phyloP scores from a whole-genome alignment of 2,797 vertebrate genomes.

The Chelmon rostratus region DNA sequence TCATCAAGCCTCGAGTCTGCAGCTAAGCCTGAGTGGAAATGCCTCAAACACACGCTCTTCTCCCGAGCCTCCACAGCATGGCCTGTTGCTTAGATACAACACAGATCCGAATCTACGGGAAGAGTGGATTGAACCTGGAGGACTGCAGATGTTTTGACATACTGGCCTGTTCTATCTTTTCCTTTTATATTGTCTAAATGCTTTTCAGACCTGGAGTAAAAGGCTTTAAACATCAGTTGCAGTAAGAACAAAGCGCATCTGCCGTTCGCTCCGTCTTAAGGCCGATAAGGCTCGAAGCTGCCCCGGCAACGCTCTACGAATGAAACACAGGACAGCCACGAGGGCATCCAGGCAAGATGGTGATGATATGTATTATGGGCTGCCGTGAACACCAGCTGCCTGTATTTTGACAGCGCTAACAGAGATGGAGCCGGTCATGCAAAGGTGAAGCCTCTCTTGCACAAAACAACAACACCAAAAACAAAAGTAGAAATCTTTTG shows the following conservation, averaged over 20 bases:
- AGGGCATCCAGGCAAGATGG: slow-evolving; percentile 20
- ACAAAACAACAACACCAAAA: slow-evolving; percentile 31
- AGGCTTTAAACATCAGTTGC: slow-evolving; percentile 10
- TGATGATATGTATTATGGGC: slow-evolving; percentile 37
- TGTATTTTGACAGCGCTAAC: slow-evolving; percentile 40
- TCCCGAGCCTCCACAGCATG: slow-evolving; percentile 28
- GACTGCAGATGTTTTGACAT: slow-evolving; percentile 34
- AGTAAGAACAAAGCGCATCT: background rate
- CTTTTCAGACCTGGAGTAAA: background rate
- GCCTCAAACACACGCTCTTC: slow-evolving; percentile 48
- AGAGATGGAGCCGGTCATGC: slow-evolving; percentile 40
- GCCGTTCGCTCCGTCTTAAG: background rate
- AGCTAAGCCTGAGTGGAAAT: slow-evolving; percentile 56
- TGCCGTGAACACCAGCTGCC: slow-evolving; percentile 26
- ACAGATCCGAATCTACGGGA: slow-evolving; percentile 49
- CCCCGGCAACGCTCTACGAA: background rate
- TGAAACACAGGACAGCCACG: slow-evolving; percentile 12
- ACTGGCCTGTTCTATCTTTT: slow-evolving; percentile 22
- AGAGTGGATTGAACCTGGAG: slow-evolving; percentile 35
- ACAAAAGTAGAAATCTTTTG: slow-evolving; percentile 16
- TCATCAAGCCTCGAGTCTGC: slow-evolving; percentile 70
- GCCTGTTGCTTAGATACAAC: slow-evolving; percentile 79
- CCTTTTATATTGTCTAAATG: slow-evolving; percentile 9
- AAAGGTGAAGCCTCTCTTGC: slow-evolving; percentile 46
- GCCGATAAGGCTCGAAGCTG: background rate